Evolutionary conservation across 2,113 vertebrate genomes (phyloP), one percentile per base, ranked within the genome.

Genomic region (Herpetotheres cachinnans): DNA sequence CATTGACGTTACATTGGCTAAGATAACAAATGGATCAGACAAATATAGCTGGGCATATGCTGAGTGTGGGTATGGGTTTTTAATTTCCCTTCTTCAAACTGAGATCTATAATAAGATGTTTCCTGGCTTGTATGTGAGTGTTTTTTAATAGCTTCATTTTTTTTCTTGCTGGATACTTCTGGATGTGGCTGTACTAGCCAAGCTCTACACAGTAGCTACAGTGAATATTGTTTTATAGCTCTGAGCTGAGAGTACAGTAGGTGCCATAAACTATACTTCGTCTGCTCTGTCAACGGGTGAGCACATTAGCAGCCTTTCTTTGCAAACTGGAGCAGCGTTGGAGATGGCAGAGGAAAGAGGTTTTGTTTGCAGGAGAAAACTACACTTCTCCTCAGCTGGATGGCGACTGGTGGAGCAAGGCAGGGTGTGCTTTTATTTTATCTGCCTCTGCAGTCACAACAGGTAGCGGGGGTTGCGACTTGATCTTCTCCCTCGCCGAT

Each of bases 61-160:
- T 82, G 93, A 87, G 55, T 86, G 91, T 89, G 91, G 93, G 70
- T 93, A 80, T 47, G 67, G 54, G 86, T 30, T 93, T 97, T 97
- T 97, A 93, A 93, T 96, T 96, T 96, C 93, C 74, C 82, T 96
- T 73, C 94, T 89, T 95, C 89, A 94, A 94, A 94, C 79, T 71
- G 50, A 86, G 93, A 40, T 93, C 96, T 97, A 88, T 97, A 96
- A 97, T 96, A 96, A 95, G 94, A 97, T 96, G 86, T 95, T 95
- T 97, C 96, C 90, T 97, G 95, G 86, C 83, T 81, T 86, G 74
- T 50, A 70, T 93, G 52, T 59, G 94, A 93, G 63, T 91, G 82
- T 96, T 87, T 95, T 95, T 95, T 93, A 84, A 95, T 95, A 95
- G 92, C 86, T 70, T 22, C 21, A 6, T 66, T 71, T 71, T 69